Evolutionary conservation across 2,113 vertebrate species (phyloP), one percentile per base, ranked within the genome.

Genomic region (Leptosomus discolor): DNA sequence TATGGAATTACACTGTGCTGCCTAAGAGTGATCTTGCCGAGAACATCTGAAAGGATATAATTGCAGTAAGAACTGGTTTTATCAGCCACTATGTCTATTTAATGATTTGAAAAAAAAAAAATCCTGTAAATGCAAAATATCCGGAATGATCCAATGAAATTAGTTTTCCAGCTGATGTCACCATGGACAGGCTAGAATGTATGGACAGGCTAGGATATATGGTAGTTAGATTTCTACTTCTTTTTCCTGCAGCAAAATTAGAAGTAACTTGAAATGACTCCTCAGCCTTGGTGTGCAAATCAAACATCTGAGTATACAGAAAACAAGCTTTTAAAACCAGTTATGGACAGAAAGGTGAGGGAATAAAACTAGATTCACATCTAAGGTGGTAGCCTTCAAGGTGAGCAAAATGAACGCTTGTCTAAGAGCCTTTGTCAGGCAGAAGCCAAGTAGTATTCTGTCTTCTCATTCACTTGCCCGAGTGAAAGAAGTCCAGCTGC

Each of bases 161-260:
- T 93, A 97, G 95, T 97, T 96, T 96, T 94, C 82, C 73, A 82
- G 96, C 94, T 97, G 97, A 98, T 97, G 97, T 98, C 97, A 97
- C 96, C 83, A 84, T 95, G 57, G 74, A 87, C 81, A 45, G 75
- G 54, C 70, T 96, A 64, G 92, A 90, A 96, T 53, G 36, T 94
- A 56, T 61, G 88, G 41, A n/a, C n/a, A n/a, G n/a, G n/a, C n/a
- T 95, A 64, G 92, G 88, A 96, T 53, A 34, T 94, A 56, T 61
- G 88, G 41, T 77, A 95, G 88, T 74, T 96, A 54, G 37, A 91
- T 95, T 91, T 69, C n/a, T 85, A 90, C 86, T 97, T 95, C 39
- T 92, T 82, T 95, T 85, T 96, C 57, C 53, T 83, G 61, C 90
- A 94, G 85, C 57, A 92, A 76, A 93, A 68, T 92, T 85, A 34